Percentiles rank a stretch among this genome's conserved stretches.
Conservation (phyloP, 2,797 vertebrate species). For the Pachyuromys duprasi region DNA sequence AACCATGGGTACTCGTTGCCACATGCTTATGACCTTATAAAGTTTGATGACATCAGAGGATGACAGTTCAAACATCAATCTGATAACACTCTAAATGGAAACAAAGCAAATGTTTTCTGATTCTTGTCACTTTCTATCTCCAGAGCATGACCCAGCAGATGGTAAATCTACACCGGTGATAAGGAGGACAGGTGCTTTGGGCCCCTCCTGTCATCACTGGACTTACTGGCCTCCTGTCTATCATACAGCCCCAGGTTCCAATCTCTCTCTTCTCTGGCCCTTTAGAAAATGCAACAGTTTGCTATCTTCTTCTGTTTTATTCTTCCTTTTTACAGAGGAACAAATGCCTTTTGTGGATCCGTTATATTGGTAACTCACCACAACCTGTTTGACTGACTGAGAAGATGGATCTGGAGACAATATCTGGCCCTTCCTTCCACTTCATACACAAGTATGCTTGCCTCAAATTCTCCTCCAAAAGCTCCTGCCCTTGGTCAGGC, state of each 20-base stretch:
- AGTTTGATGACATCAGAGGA: background rate
- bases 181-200: background rate
- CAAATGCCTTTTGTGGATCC: background rate
- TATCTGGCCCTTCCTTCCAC: background rate
- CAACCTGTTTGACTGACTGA: background rate
- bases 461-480: no score
- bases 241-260: background rate
- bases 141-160: background rate
- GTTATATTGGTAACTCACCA: background rate
- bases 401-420: background rate
- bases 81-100: background rate
- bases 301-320: no score
- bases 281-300: background rate
- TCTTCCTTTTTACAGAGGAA: background rate
- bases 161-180: background rate
- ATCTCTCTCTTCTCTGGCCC: no score
- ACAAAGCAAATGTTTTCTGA: background rate
- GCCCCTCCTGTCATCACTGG: no score
- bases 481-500: no score
- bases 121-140: background rate
- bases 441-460: background rate
- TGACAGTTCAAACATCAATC: background rate
- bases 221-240: background rate
- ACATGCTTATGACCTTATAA: background rate
- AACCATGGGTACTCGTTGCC: background rate